phyloP scores from a whole-genome alignment of 2,113 vertebrate genomes.

The Microtus montanus region DNA sequence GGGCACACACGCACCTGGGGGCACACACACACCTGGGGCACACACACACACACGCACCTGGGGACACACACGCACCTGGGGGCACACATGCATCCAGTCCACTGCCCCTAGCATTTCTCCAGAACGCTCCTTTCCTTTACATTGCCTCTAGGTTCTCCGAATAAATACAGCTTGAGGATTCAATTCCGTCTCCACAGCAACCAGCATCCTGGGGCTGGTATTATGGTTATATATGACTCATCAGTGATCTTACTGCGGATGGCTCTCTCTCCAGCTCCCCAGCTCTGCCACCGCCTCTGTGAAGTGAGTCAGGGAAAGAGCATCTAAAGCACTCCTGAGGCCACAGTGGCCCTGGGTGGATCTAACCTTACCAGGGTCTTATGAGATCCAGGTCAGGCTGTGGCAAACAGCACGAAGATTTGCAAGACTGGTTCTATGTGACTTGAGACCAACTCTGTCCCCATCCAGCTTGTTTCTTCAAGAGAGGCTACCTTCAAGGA shows the following conservation, averaged over 20 bases:
- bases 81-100: background rate
- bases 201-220: too few relatives aligned
- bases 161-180: background rate
- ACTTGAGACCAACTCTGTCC: background rate
- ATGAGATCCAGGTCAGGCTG: background rate
- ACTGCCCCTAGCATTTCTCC: background rate
- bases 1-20: too few relatives aligned
- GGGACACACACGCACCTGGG: too few relatives aligned
- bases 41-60: rapidly evolving
- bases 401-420: background rate
- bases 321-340: too few relatives aligned
- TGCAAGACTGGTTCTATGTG: background rate
- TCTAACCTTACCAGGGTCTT: background rate
- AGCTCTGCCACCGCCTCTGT: background rate
- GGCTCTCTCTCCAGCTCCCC: background rate
- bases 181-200: background rate
- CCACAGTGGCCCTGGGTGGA: background rate
- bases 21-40: too few relatives aligned
- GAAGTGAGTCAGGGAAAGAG: background rate
- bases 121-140: background rate
- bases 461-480: background rate
- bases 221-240: background rate
- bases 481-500: background rate
- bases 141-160: background rate
- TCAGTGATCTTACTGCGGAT: too few relatives aligned